phyloP scores from a whole-genome alignment of 2,888 invertebrate genomes.

The Ophion obscuratus region DNA sequence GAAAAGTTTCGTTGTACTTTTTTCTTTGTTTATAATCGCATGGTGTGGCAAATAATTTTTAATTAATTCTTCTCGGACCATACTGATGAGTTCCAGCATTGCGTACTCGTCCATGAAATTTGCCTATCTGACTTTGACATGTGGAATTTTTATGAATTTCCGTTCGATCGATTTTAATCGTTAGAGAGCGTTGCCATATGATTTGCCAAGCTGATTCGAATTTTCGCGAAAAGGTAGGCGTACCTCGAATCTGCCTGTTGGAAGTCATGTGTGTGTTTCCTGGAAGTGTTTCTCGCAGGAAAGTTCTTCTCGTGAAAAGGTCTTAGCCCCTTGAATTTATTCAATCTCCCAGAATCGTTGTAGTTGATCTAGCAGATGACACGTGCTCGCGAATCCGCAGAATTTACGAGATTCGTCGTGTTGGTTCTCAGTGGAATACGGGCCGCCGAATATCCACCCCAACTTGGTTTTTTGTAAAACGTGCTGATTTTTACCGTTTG shows the following conservation, averaged over 20 bases:
- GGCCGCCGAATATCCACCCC: no score
- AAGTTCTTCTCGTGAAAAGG: slow-evolving; percentile 36
- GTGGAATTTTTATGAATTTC: slow-evolving; percentile 38
- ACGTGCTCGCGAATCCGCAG: no score
- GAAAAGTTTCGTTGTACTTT: slow-evolving; percentile 72
- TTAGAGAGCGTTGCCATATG: slow-evolving; percentile 34
- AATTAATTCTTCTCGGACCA: neutral
- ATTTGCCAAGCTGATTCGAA: slow-evolving; percentile 63
- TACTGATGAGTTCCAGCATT: slow-evolving; percentile 28
- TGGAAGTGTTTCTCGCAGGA: slow-evolving; percentile 55
- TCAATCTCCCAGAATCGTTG: no score
- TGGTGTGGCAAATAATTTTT: slow-evolving; percentile 74
- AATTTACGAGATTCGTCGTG: no score
- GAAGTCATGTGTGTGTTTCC: slow-evolving; percentile 25
- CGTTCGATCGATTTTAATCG: slow-evolving; percentile 52
- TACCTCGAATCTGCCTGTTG: slow-evolving; percentile 49
- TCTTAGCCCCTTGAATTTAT: neutral
- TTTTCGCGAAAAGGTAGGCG: slow-evolving; percentile 29
- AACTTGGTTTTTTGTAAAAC: no score
- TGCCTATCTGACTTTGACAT: slow-evolving; percentile 35
- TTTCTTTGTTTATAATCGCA: slow-evolving; percentile 70
- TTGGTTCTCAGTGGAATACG: no score
- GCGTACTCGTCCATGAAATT: slow-evolving; percentile 60
- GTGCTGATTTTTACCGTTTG: no score
- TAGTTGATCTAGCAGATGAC: no score